These are phyloP conservation scores for Ceratosolen solmsi DNA, from an alignment of 1,140 invertebrate species.

Conservation along the genomic window DNA sequence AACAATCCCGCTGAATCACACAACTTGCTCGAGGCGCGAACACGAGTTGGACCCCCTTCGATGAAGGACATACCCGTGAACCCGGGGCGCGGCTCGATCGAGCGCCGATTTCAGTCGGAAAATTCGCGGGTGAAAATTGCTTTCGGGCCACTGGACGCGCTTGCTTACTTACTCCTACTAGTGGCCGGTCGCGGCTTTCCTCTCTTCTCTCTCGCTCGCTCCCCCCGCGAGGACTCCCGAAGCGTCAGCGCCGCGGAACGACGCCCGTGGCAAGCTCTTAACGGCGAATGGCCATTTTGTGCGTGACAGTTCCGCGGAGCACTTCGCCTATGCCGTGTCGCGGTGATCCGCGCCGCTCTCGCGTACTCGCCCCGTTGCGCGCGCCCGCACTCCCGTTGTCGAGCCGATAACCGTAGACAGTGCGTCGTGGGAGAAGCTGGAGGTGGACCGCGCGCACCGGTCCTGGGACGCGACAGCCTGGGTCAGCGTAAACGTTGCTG, in stretches of 20 bases:
- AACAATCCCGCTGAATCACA: constrained; percentile 46
- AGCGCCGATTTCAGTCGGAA: not conserved
- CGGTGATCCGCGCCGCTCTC: not conserved
- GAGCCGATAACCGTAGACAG: not conserved
- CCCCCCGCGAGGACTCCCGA: not conserved
- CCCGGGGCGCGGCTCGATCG: not conserved
- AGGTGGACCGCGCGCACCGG: no score
- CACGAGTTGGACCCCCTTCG: no score
- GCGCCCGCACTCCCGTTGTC: not conserved
- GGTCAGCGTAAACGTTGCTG: not conserved
- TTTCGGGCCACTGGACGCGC: no score
- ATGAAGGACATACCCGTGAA: not conserved
- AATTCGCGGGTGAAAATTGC: no score
- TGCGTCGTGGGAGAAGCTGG: not conserved
- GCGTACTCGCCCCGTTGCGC: not conserved
- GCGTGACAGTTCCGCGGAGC: constrained; percentile 69
- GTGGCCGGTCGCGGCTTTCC: constrained; percentile 40
- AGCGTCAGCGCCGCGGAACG: constrained; percentile 63
- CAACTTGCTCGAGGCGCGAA: constrained; percentile 15
- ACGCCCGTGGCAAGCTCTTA: constrained; percentile 65
- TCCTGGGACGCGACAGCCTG: not conserved
- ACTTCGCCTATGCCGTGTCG: constrained; percentile 28
- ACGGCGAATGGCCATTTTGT: constrained; percentile 75
- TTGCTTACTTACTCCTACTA: no score
- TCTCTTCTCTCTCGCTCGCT: not conserved